Conservation (phyloP, 2,888 invertebrate genomes). For the Ceraclea dissimilis region DNA sequence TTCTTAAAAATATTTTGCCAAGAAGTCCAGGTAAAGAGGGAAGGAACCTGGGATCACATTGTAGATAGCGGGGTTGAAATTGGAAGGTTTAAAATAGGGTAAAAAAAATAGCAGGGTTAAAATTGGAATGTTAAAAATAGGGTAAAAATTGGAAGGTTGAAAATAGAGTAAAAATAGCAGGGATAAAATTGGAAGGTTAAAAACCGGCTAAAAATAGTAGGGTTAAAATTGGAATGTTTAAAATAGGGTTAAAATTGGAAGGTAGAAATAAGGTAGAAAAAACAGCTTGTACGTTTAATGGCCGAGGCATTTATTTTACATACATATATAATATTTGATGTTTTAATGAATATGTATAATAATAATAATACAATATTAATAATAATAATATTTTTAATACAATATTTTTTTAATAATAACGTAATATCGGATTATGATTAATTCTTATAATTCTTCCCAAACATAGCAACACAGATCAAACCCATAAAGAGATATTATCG, state of each 20-base stretch:
- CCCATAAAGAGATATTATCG: slow-evolving; percentile 8
- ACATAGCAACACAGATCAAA: slow-evolving; percentile 24
- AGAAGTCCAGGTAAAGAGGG: too few relatives aligned
- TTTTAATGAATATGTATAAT: background rate
- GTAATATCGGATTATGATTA: slow-evolving; percentile 22
- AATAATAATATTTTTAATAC: slow-evolving; percentile 24
- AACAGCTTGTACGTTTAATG: slow-evolving; percentile 33
- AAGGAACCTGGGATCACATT: too few relatives aligned
- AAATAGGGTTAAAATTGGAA: background rate
- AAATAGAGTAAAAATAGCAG: too few relatives aligned
- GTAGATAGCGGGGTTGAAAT: too few relatives aligned
- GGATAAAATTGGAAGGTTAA: too few relatives aligned
- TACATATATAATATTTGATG: slow-evolving; percentile 36
- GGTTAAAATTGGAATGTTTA: too few relatives aligned
- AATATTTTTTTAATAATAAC: slow-evolving; percentile 25
- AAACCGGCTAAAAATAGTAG: too few relatives aligned
- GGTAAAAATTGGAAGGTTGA: too few relatives aligned
- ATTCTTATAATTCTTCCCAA: slow-evolving; percentile 24
- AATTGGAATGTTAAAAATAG: too few relatives aligned
- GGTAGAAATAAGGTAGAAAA: background rate
- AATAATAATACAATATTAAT: slow-evolving; percentile 21
- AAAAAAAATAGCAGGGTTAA: too few relatives aligned
- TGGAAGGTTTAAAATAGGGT: too few relatives aligned
- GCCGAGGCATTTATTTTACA: slow-evolving; percentile 54
- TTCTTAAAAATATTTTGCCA: too few relatives aligned